Evolutionary conservation across 2,797 vertebrate species (phyloP).

Genomic region (Brachyalestes nurse): DNA sequence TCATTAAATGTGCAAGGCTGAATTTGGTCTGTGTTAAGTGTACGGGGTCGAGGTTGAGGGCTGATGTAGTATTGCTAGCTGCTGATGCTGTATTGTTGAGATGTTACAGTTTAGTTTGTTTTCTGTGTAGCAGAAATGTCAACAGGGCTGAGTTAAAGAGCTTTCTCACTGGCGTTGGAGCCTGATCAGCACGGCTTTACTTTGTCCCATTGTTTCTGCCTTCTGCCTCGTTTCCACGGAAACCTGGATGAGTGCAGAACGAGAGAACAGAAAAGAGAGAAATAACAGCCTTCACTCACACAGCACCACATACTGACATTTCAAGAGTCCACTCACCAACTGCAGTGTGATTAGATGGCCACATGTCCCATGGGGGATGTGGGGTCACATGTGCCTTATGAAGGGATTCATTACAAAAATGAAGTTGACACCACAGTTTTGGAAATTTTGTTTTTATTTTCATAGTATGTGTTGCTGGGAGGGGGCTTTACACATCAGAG

Average conservation of each 20-base stretch:
- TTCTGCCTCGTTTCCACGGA: conserved; percentile 66
- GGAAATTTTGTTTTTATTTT: too few relatives aligned
- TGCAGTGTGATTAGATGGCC: not conserved
- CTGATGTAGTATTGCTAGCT: not conserved
- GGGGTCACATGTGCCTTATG: too few relatives aligned
- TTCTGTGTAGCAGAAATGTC: conserved; percentile 22
- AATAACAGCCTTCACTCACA: conserved; percentile 40
- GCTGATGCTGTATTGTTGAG: conserved; percentile 13
- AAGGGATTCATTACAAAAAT: too few relatives aligned
- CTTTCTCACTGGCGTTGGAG: conserved; percentile 8
- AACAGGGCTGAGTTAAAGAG: conserved; percentile 16
- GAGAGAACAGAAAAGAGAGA: conserved; percentile 23
- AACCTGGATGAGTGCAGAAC: conserved; percentile 55
- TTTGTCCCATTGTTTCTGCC: conserved; percentile 40
- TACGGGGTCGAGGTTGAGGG: not conserved
- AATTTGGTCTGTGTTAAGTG: not conserved
- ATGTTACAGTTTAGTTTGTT: conserved; percentile 8
- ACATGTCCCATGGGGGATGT: not conserved
- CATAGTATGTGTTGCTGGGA: too few relatives aligned
- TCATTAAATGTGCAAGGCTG: not conserved
- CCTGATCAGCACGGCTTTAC: conserved; percentile 32
- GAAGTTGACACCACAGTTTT: too few relatives aligned
- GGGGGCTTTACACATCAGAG: too few relatives aligned
- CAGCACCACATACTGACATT: conserved; percentile 19
- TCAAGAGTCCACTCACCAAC: conserved; percentile 13